These are phyloP conservation scores for Sturnus vulgaris DNA, from an alignment of 2,113 vertebrate species.

Conservation along the genomic window DNA sequence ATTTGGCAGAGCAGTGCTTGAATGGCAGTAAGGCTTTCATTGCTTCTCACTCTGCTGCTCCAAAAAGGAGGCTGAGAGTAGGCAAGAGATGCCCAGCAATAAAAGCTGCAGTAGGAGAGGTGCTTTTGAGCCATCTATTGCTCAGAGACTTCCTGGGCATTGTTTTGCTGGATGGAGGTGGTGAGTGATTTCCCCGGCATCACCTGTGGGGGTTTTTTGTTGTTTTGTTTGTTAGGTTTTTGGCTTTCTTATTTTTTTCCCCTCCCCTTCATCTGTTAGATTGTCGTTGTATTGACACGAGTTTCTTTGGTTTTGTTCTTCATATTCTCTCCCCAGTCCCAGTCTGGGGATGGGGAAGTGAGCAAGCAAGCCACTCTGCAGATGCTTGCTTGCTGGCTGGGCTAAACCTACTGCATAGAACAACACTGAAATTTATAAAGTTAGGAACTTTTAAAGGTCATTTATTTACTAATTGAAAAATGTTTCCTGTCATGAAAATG, in stretches of 20 bases:
- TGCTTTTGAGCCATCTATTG: not conserved
- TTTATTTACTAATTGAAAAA: not conserved
- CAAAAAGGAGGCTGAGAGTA: not conserved
- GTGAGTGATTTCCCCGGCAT: not conserved
- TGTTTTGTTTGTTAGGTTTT: not conserved
- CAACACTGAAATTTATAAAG: not conserved
- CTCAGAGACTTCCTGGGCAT: not conserved
- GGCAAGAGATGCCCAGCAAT: not conserved
- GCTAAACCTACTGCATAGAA: not conserved
- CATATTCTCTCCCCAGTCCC: not conserved
- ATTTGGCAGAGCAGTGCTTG: not conserved
- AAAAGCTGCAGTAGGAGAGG: not conserved
- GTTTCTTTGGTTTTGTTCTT: not conserved
- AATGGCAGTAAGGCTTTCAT: not conserved
- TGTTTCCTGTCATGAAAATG: not conserved
- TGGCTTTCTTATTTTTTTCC: not conserved
- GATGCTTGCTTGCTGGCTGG: not conserved
- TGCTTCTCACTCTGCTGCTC: not conserved
- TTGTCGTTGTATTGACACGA: not conserved
- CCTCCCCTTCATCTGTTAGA: not conserved
- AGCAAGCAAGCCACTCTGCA: not conserved
- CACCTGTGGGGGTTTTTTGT: accelerated
- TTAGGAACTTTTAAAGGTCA: not conserved
- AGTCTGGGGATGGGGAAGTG: not conserved
- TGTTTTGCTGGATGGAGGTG: not conserved